Evolutionary conservation across 2,888 invertebrate genomes (phyloP).

Genomic region (Xanthia icteritia): DNA sequence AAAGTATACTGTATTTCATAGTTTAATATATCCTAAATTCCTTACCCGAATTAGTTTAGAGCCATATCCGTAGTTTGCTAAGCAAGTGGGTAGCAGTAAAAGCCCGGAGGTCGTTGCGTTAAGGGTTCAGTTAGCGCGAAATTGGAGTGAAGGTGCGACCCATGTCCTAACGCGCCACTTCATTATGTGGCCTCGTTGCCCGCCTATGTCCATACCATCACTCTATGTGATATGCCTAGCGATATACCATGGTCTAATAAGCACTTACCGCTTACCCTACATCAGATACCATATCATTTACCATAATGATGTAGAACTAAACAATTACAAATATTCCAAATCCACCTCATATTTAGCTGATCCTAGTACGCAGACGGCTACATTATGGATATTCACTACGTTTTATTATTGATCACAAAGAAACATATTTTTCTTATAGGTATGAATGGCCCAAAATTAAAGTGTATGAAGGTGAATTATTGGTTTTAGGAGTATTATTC

Average conservation of each 20-base stretch:
- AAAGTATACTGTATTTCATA: conserved; percentile 21
- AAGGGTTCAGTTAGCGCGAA: conserved; percentile 84
- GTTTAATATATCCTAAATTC: conserved; percentile 51
- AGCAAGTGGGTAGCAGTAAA: conserved; percentile 74
- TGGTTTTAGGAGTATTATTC: conserved; percentile 85
- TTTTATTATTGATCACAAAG: conserved; percentile 49
- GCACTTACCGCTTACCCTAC: conserved; percentile 19
- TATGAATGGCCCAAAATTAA: conserved; percentile 84
- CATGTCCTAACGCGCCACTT: conserved; percentile 84
- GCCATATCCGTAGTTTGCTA: conserved; percentile 64
- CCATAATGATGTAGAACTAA: conserved; percentile 3
- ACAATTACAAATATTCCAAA: conserved; percentile 2
- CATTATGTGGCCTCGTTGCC: conserved; percentile 85
- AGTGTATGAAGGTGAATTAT: conserved; percentile 87
- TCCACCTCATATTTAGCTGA: neutral
- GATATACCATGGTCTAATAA: conserved; percentile 34
- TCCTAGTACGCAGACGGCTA: conserved; percentile 2
- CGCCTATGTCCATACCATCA: conserved; percentile 73
- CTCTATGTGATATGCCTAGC: conserved; percentile 36
- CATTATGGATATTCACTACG: conserved; percentile 12
- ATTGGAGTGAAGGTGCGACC: conserved; percentile 81
- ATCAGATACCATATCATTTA: conserved; percentile 16
- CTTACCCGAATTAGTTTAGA: conserved; percentile 63
- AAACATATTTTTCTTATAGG: conserved; percentile 67
- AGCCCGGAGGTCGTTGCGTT: conserved; percentile 79